Evolutionary conservation across 1,140 invertebrate genomes (phyloP).

Genomic region (Musca domestica): DNA sequence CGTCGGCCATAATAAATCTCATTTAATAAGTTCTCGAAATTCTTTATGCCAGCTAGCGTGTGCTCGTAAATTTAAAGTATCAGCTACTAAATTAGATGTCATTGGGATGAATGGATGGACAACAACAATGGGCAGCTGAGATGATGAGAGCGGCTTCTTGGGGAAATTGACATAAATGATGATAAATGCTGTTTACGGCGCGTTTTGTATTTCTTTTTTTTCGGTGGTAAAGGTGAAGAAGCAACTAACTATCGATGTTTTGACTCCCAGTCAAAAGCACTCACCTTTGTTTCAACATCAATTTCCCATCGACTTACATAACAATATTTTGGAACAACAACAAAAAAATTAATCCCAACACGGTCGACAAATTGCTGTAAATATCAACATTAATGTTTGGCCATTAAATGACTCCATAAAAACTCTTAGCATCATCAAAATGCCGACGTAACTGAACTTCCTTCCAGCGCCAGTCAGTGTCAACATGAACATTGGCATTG

Average conservation of each 20-base stretch:
- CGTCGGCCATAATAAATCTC: not conserved
- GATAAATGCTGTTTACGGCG: not conserved
- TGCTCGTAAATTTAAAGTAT: constrained; percentile 12
- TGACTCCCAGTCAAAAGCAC: too few relatives aligned
- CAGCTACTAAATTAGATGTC: not conserved
- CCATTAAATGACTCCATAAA: constrained; percentile 19
- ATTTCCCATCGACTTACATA: too few relatives aligned
- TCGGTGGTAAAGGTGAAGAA: too few relatives aligned
- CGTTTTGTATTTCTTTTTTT: too few relatives aligned
- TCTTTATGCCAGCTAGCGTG: not conserved
- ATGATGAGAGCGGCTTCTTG: not conserved
- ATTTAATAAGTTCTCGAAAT: constrained; percentile 11
- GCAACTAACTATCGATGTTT: too few relatives aligned
- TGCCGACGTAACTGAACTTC: not conserved
- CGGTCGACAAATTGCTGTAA: constrained; percentile 19
- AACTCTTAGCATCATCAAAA: constrained; percentile 6
- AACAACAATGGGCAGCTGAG: too few relatives aligned
- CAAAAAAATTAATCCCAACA: constrained; percentile 11
- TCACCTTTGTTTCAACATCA: too few relatives aligned
- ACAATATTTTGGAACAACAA: too few relatives aligned
- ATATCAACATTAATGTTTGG: constrained; percentile 16
- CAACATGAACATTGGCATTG: not conserved
- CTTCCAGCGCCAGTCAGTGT: not conserved
- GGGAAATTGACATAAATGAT: constrained; percentile 11
- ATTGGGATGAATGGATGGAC: not conserved